Conservation (phyloP, 2,797 vertebrate genomes). For the Ctenochaetus hawaiiensis region DNA sequence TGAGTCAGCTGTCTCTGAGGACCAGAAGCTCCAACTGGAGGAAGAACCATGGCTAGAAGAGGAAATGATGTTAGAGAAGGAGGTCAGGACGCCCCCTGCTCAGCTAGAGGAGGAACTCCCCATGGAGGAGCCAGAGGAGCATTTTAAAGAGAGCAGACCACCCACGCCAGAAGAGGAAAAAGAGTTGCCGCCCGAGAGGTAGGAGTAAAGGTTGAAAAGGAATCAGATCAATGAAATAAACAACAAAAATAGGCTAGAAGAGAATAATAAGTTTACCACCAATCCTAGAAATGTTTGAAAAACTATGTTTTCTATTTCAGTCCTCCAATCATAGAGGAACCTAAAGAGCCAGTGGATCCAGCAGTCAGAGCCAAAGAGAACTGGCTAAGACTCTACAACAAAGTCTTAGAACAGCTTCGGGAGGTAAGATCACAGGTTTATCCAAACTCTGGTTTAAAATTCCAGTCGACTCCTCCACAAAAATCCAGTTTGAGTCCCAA, state of each 20-base stretch:
- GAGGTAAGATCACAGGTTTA: slow-evolving; percentile 87
- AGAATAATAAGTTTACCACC: neutral
- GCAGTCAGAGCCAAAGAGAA: slow-evolving; percentile 93
- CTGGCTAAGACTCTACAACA: slow-evolving; percentile 96
- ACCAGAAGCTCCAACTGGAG: slow-evolving; percentile 62
- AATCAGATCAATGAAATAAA: slow-evolving; percentile 35
- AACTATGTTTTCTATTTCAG: slow-evolving; percentile 57
- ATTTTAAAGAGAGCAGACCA: slow-evolving; percentile 66
- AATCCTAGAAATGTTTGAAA: slow-evolving; percentile 8
- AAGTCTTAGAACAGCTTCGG: slow-evolving; percentile 94
- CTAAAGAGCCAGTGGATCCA: slow-evolving; percentile 89
- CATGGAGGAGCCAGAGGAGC: slow-evolving; percentile 67
- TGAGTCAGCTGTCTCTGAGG: slow-evolving; percentile 48
- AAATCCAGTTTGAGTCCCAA: slow-evolving; percentile 3
- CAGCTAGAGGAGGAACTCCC: slow-evolving; percentile 67
- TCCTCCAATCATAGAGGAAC: slow-evolving; percentile 86
- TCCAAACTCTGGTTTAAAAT: slow-evolving; percentile 13
- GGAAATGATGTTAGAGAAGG: slow-evolving; percentile 63
- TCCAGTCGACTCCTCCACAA: slow-evolving; percentile 18
- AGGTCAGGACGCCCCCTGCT: slow-evolving; percentile 55
- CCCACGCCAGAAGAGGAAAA: slow-evolving; percentile 71
- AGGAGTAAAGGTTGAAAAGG: slow-evolving; percentile 37
- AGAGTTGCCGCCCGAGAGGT: slow-evolving; percentile 81
- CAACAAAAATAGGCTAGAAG: slow-evolving; percentile 20
- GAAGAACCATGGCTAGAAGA: slow-evolving; percentile 75